These are phyloP conservation scores for Cygnus atratus DNA, from an alignment of 2,113 vertebrate genomes.

Conservation along the genomic window DNA sequence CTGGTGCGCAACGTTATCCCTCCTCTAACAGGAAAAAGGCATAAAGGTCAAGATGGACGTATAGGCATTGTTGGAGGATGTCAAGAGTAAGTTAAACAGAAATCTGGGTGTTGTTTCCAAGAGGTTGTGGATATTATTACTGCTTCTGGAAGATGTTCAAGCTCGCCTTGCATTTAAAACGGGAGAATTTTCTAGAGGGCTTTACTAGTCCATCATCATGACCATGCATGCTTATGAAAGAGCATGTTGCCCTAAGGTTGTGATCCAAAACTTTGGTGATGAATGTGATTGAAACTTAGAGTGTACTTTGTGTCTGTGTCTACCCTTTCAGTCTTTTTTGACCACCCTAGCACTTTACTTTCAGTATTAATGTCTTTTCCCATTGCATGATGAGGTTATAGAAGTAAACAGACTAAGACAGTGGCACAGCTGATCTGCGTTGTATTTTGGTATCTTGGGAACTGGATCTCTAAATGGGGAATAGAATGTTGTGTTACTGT, in stretches of 20 bases:
- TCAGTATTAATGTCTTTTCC: background rate
- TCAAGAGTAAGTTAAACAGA: slow-evolving; percentile 86
- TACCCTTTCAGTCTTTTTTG: background rate
- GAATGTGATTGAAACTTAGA: background rate
- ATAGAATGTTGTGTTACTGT: background rate
- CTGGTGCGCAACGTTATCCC: slow-evolving; percentile 88
- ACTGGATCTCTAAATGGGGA: background rate
- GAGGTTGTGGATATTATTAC: background rate
- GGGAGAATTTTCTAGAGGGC: background rate
- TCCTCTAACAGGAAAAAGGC: slow-evolving; percentile 84
- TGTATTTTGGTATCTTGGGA: background rate
- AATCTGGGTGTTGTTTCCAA: background rate
- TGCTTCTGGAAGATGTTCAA: background rate
- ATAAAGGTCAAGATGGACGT: slow-evolving; percentile 95
- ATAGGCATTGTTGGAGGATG: slow-evolving; percentile 94
- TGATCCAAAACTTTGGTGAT: background rate
- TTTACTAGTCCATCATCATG: background rate
- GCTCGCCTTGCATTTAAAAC: background rate
- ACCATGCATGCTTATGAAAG: background rate
- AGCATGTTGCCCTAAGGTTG: background rate
- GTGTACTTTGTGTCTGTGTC: background rate
- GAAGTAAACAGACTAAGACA: background rate
- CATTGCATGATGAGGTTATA: background rate
- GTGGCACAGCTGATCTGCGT: background rate
- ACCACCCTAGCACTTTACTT: background rate